Conservation (phyloP, 2,797 vertebrate species). For the Rhincodon typus region DNA sequence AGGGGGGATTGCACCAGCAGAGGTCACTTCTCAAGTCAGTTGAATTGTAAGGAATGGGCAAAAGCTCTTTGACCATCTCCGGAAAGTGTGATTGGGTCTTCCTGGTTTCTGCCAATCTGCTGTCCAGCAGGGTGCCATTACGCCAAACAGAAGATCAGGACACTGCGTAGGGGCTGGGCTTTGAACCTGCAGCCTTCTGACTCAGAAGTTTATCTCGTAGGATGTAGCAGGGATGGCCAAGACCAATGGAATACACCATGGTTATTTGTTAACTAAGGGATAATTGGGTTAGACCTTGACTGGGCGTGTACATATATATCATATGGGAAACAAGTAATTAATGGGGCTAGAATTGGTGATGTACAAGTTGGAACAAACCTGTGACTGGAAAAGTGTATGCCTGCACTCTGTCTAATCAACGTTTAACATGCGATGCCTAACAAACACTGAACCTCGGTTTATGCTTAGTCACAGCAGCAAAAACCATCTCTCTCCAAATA, state of each 20-base stretch:
- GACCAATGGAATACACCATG: too few species aligned
- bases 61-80: not conserved
- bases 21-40: not conserved
- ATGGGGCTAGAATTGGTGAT: too few species aligned
- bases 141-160: too few species aligned
- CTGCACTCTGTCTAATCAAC: too few species aligned
- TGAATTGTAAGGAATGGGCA: not conserved
- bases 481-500: not conserved
- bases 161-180: not conserved
- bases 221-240: too few species aligned
- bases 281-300: too few species aligned
- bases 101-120: not conserved
- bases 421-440: too few species aligned
- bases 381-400: too few species aligned
- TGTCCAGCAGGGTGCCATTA: not conserved
- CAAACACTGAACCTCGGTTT: not conserved
- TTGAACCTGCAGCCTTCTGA: not conserved
- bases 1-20: not conserved
- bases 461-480: not conserved
- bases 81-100: not conserved
- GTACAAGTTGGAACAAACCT: too few species aligned
- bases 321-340: too few species aligned
- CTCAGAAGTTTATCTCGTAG: not conserved
- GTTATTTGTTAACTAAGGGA: too few species aligned
- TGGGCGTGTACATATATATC: too few species aligned